Base-by-base conservation (phyloP, 2,888 invertebrate genomes). In the Scelioninae gen. 1 region DNA sequence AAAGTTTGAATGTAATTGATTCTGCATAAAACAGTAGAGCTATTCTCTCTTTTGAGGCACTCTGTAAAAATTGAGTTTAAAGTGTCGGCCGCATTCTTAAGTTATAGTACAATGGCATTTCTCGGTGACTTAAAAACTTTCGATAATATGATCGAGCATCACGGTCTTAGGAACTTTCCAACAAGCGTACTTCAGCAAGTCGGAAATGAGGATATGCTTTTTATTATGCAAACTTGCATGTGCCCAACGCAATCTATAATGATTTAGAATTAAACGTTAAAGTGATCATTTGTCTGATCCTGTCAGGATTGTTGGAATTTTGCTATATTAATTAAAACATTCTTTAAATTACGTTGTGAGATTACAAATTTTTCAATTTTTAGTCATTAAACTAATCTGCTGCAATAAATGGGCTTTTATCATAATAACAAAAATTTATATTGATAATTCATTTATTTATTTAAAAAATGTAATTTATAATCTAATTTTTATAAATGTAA, bases 21-120 rank as follows among this genome's bases (percentile, higher is more conserved):
- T 75, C 56, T 75, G 74, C 74, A 75, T 75, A 75, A 75, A 75
- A 75, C 74, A 56, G 65, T 29, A 49, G 65, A 75, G 38, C 56
- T 47, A 56, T 65, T 65, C 65, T 65, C 63, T 53, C 56, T 53
- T 75, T 75, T 75, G 74, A 47, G 38, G 32, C 74, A 55, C 43
- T 72, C 40, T 31, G 63, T 63, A 74, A 76, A 76, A 66, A 76
- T 76, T 62, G 68, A 76, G 66, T 76, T 76, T 68, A 68, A 76
- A 76, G 76, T 62, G 76, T 66, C 60, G 43, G 40, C 34, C 68
- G 76, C 68, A 11, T 65, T 68, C 76, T 68, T 68, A 43, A 62
- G 62, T 62, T 77, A 77, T 53, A 60, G 51, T 49, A 60, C 76
- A 68, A 77, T 62, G 55, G 68, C 68, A 68, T 77, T 77, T 77